These are phyloP conservation scores for Geodia barretti DNA, from an alignment of 37 sponge, comb jelly and placozoan species.

Conservation along the genomic window DNA sequence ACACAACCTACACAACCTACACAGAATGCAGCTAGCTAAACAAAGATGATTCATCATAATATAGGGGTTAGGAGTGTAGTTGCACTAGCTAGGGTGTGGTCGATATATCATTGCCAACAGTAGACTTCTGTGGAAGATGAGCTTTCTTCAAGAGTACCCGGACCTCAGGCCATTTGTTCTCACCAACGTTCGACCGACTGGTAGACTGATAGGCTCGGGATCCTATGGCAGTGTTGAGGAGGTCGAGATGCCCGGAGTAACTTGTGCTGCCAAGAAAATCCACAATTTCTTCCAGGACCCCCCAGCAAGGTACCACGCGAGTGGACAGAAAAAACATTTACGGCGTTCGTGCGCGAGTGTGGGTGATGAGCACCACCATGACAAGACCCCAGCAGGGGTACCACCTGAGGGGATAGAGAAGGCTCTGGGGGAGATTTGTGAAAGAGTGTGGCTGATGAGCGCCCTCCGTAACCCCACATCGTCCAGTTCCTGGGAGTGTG, in stretches of 20 bases:
- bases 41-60: no score
- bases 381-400: no score
- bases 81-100: no score
- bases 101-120: no score
- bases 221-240: constrained; percentile 31
- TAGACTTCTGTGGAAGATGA: background rate
- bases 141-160: background rate
- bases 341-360: no score
- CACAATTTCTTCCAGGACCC: background rate
- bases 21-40: no score
- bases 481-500: constrained; percentile 55
- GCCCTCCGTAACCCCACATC: constrained; percentile 44
- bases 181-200: no score
- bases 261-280: constrained; percentile 40
- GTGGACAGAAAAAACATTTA: no score
- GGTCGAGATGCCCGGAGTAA: constrained; percentile 23
- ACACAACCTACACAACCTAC: no score
- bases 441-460: constrained; percentile 42
- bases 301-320: no score
- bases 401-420: constrained; percentile 19
- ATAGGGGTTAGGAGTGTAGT: no score
- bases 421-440: background rate
- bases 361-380: background rate
- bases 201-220: constrained; percentile 7
- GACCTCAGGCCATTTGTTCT: no score